Conservation (phyloP, 2,888 invertebrate species). For the Polylopha cassiicola region DNA sequence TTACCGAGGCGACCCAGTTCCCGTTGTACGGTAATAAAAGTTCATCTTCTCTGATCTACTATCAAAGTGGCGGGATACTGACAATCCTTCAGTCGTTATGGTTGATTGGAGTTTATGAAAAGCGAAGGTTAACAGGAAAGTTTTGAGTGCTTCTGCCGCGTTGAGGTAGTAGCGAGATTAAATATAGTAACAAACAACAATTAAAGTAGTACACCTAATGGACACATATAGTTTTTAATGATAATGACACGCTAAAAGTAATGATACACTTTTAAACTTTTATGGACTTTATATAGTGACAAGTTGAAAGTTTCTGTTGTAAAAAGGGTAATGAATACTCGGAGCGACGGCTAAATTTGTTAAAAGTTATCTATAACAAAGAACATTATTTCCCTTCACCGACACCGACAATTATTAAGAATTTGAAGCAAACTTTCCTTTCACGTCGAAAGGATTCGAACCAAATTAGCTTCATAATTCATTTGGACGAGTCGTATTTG, state of each 20-base stretch:
- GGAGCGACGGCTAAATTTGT: no score
- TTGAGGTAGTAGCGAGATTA: no score
- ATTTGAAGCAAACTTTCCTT: slow-evolving; percentile 13
- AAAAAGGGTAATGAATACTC: no score
- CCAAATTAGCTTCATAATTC: slow-evolving; percentile 12
- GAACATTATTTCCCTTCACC: slow-evolving; percentile 1
- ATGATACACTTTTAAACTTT: no score
- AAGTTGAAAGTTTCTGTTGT: no score
- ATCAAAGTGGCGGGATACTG: slow-evolving; percentile 19
- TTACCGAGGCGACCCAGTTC: slow-evolving; percentile 27
- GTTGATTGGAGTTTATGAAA: slow-evolving; percentile 17
- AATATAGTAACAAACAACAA: no score
- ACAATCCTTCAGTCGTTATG: slow-evolving; percentile 16
- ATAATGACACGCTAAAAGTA: no score
- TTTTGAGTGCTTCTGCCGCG: not conserved
- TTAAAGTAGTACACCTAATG: no score
- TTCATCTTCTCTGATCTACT: slow-evolving; percentile 26
- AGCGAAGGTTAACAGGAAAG: not conserved
- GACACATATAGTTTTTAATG: no score
- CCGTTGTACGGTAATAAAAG: slow-evolving; percentile 27
- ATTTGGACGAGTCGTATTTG: not conserved
- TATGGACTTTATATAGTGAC: no score
- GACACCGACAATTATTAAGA: slow-evolving; percentile 7
- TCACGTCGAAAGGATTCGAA: slow-evolving; percentile 10
- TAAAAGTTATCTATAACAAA: no score